Evolutionary conservation across 2,797 vertebrate genomes (phyloP), one percentile per base, ranked within the genome.

Genomic region (Uromys caudimaculatus): DNA sequence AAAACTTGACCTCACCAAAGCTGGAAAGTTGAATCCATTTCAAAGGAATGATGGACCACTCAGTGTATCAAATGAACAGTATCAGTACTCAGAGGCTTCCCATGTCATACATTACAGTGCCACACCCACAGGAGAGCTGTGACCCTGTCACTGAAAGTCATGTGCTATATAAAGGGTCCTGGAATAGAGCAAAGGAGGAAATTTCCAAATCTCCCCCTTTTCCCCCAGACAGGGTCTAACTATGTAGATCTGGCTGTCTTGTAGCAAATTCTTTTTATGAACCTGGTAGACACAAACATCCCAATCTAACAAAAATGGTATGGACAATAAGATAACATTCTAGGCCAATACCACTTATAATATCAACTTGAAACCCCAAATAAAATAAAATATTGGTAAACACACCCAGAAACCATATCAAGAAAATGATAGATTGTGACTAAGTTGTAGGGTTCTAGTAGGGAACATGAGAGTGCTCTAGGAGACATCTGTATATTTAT

Each of bases 321-420:
- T 50, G 60, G 23, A 82, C 24, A 32, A 29, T 35, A 92, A 89
- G 35, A 41, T 89, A 71, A 93, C 79, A 90, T 27, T 85, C 69
- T 4, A 90, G 71, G 52, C 16, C 2, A 32, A 50, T 64, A 50
- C 29, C 62, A 84, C 29, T 75, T 58, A 87, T 16, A 89, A 60
- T 29, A 76, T 50, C 38, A 32, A 54, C 73, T 62, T 84, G 76
- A 86, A 91, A 67, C 24, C 3, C 14, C 32, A 67, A 89, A 64
- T 88, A 64, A 75, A 95, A 87, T 75, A 67, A 93, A 87, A 77
- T 85, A 78, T 75, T 56, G 62, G 29, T 32, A 82, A 81, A 75
- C 38, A 77, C 29, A 75, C 56, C 27, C 8, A 90, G 32, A 60
- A 29, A 21, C 21, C 75, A 83, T 16, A 89, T 41, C 67, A 29